These are phyloP conservation scores for Ladona fulva DNA, from an alignment of 1,140 invertebrate species.

Conservation along the genomic window DNA sequence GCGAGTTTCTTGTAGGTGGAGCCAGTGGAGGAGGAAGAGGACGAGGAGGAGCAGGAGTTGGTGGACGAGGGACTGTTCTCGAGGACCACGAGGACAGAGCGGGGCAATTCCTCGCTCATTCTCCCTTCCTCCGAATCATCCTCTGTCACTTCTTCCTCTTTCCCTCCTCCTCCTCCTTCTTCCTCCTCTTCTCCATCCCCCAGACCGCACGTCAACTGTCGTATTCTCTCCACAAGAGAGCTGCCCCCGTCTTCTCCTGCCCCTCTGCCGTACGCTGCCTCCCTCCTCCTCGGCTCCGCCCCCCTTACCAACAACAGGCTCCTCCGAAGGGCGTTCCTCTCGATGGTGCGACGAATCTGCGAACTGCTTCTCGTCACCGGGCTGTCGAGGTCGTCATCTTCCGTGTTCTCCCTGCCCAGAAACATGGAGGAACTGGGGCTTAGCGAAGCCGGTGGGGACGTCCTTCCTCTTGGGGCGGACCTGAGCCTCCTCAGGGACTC, in stretches of 20 bases:
- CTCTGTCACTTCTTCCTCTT: slow-evolving; percentile 4
- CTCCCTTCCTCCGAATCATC: background rate
- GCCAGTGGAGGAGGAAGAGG: slow-evolving; percentile 23
- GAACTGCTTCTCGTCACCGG: background rate
- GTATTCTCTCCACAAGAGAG: slow-evolving; percentile 68
- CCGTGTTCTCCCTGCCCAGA: slow-evolving; percentile 31
- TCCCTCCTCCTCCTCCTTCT: background rate
- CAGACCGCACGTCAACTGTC: slow-evolving; percentile 69
- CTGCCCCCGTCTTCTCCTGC: slow-evolving; percentile 45
- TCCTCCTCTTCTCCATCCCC: slow-evolving; percentile 47
- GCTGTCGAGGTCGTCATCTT: slow-evolving; percentile 11
- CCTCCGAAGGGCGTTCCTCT: slow-evolving; percentile 58
- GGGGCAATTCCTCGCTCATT: background rate
- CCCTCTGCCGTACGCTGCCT: slow-evolving; percentile 20
- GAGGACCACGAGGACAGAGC: background rate
- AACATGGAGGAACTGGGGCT: slow-evolving; percentile 29
- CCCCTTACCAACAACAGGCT: slow-evolving; percentile 50
- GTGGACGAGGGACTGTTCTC: background rate
- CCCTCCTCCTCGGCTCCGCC: slow-evolving; percentile 33
- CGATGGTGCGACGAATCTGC: slow-evolving; percentile 51
- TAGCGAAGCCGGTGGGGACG: slow-evolving; percentile 32
- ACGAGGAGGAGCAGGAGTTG: background rate
- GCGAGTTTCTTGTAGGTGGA: slow-evolving; percentile 60
- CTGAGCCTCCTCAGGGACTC: slow-evolving; percentile 52
- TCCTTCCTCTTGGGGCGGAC: slow-evolving; percentile 32